phyloP scores from a whole-genome alignment of 2,888 invertebrate genomes.

The Polia nebulosa region DNA sequence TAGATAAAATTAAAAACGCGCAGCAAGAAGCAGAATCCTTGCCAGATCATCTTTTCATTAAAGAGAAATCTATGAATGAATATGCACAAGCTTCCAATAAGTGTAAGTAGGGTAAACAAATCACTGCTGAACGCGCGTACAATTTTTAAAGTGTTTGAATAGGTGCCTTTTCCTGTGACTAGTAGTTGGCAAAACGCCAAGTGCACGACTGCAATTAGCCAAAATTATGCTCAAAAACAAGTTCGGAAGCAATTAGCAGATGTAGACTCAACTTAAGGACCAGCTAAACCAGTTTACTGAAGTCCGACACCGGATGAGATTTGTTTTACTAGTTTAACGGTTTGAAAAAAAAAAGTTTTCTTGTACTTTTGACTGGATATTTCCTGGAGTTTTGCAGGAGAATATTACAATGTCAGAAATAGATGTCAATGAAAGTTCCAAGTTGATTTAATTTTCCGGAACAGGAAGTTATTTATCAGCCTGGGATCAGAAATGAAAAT shows the following conservation, averaged over 20 bases:
- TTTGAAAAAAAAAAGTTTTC: constrained; percentile 38
- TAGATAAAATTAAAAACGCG: constrained; percentile 9
- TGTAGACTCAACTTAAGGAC: constrained; percentile 84
- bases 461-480: neutral
- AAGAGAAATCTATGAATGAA: constrained; percentile 37
- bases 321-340: constrained; percentile 74
- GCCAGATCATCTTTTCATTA: constrained; percentile 34
- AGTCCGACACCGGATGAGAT: constrained; percentile 74
- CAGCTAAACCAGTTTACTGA: constrained; percentile 78
- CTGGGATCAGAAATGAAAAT: neutral
- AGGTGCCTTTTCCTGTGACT: constrained; percentile 79
- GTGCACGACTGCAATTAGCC: constrained; percentile 87
- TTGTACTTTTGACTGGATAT: constrained; percentile 10
- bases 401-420: constrained; percentile 6
- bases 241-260: constrained; percentile 88
- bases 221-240: constrained; percentile 90
- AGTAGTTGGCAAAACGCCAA: constrained; percentile 82
- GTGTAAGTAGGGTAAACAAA: constrained; percentile 66
- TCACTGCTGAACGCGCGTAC: constrained; percentile 63
- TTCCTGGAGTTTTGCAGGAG: constrained; percentile 15
- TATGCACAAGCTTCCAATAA: constrained; percentile 41
- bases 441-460: constrained; percentile 8
- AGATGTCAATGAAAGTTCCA: neutral
- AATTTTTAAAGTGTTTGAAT: constrained; percentile 76
- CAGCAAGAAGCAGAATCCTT: constrained; percentile 16